Percentiles rank a stretch among this genome's conserved stretches.
phyloP scores from a whole-genome alignment of 2,113 vertebrate genomes.

The Lepus timidus region DNA sequence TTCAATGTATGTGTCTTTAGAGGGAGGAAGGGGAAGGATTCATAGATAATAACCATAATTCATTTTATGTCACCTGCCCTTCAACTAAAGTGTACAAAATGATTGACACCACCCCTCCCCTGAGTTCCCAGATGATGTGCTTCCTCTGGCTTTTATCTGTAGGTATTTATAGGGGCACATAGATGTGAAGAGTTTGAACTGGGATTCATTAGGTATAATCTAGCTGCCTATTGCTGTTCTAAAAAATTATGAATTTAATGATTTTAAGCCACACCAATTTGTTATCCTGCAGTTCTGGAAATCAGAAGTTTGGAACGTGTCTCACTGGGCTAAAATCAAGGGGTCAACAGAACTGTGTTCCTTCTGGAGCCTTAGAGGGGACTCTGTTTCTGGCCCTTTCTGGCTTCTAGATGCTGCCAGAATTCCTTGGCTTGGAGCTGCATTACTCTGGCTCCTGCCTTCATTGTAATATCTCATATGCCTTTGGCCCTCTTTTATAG shows the following conservation, averaged over 20 bases:
- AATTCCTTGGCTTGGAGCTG: neutral
- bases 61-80: neutral
- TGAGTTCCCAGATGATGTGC: neutral
- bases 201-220: neutral
- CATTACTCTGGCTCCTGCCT: neutral
- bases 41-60: neutral
- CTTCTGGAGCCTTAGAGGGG: neutral
- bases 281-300: neutral
- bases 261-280: neutral
- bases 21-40: neutral
- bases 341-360: neutral
- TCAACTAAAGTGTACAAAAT: conserved; percentile 5
- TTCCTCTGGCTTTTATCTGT: neutral
- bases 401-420: neutral
- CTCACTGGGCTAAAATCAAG: neutral
- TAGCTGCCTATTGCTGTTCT: neutral
- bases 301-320: neutral
- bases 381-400: neutral
- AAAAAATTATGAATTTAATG: neutral
- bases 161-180: neutral
- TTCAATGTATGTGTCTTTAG: neutral
- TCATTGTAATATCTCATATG: neutral
- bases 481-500: neutral
- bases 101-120: neutral
- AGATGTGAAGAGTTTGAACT: neutral